phyloP scores from a whole-genome alignment of 1,140 invertebrate genomes.

The Scaptodrosophila lebanonensis region DNA sequence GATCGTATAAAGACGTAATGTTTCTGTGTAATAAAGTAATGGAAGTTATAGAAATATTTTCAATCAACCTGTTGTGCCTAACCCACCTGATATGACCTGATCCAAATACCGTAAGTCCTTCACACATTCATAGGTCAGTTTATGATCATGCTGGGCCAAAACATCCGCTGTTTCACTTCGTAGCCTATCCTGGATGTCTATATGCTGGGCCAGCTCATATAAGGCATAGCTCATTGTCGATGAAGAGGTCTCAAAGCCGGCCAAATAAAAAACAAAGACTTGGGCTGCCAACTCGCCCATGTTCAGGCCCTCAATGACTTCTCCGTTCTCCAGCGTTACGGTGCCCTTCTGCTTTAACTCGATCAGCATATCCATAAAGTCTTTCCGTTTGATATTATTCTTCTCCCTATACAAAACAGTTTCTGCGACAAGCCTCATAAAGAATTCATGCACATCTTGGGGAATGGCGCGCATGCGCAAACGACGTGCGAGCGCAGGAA shows the following conservation, averaged over 20 bases:
- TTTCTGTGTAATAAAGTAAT: slow-evolving; percentile 78
- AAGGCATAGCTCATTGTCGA: slow-evolving; percentile 77
- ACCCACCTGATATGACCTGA: slow-evolving; percentile 78
- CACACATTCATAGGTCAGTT: slow-evolving; percentile 80
- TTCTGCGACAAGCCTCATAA: slow-evolving; percentile 77
- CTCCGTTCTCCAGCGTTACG: slow-evolving; percentile 43
- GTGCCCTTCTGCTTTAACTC: slow-evolving; percentile 76
- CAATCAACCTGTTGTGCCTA: slow-evolving; percentile 7
- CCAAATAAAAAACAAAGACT: slow-evolving; percentile 81
- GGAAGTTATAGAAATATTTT: neutral
- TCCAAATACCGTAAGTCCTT: slow-evolving; percentile 80
- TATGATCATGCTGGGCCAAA: slow-evolving; percentile 77
- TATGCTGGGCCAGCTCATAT: slow-evolving; percentile 78
- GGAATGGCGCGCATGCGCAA: slow-evolving; percentile 34
- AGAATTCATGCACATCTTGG: slow-evolving; percentile 78
- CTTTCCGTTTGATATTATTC: slow-evolving; percentile 78
- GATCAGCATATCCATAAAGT: slow-evolving; percentile 80
- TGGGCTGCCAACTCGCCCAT: slow-evolving; percentile 78
- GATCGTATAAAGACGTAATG: slow-evolving; percentile 82
- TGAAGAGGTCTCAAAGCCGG: slow-evolving; percentile 80
- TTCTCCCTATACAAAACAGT: slow-evolving; percentile 78
- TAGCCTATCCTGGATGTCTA: slow-evolving; percentile 77
- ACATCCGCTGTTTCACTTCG: slow-evolving; percentile 77
- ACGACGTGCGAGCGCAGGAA: slow-evolving; percentile 32
- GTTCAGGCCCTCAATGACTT: slow-evolving; percentile 40